Percentiles rank a stretch among this genome's conserved stretches.
phyloP scores from a whole-genome alignment of 1,140 invertebrate genomes.

The Frieseomelitta varia region DNA sequence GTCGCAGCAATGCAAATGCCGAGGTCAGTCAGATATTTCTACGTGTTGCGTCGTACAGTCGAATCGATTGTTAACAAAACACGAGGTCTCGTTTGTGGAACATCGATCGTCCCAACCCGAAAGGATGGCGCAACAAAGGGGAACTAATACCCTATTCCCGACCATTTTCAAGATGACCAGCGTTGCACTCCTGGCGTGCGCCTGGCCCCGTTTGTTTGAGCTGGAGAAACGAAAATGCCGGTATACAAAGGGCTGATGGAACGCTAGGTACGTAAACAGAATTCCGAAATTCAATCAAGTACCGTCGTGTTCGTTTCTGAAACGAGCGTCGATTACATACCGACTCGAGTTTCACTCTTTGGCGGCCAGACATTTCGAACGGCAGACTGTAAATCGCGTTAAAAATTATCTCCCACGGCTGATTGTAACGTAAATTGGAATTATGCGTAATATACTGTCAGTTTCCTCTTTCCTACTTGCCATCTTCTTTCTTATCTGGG shows the following conservation, averaged over 20 bases:
- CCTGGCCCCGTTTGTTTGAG: slow-evolving; percentile 13
- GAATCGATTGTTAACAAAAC: neutral
- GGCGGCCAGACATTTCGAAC: neutral
- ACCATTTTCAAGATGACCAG: slow-evolving; percentile 25
- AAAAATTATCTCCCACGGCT: neutral
- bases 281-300: slow-evolving; percentile 23
- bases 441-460: too few species aligned
- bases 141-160: slow-evolving; percentile 9
- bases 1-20: neutral
- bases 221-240: slow-evolving; percentile 25
- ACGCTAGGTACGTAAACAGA: slow-evolving; percentile 34
- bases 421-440: neutral
- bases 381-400: neutral
- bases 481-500: too few species aligned
- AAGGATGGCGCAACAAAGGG: neutral
- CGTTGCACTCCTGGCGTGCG: neutral
- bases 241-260: slow-evolving; percentile 35
- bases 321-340: slow-evolving; percentile 4
- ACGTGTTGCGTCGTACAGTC: neutral
- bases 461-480: too few species aligned
- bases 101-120: neutral
- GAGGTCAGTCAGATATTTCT: neutral
- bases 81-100: neutral
- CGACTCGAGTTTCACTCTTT: neutral
- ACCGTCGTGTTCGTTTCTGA: neutral